Evolutionary conservation across 2,797 vertebrate genomes (phyloP).

Genomic region (Darevskia nairensis): DNA sequence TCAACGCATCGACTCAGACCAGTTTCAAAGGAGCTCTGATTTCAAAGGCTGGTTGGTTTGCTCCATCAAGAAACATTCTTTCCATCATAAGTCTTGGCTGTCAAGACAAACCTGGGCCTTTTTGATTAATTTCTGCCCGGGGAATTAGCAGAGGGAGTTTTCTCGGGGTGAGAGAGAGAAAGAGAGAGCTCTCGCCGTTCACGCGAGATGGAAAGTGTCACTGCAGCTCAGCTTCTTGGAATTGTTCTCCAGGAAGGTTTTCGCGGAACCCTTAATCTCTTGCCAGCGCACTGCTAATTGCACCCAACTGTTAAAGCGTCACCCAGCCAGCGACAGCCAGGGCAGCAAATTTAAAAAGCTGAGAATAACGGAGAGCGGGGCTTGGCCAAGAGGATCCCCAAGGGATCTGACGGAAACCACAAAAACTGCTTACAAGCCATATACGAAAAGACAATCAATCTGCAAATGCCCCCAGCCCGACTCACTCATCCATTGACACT

Average conservation of each 20-base stretch:
- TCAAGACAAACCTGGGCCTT: constrained; percentile 1
- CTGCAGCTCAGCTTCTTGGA: background rate
- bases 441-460: constrained; percentile 57
- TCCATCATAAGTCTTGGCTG: constrained; percentile 58
- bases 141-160: background rate
- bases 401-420: constrained; percentile 64
- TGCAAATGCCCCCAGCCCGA: constrained; percentile 63
- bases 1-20: background rate
- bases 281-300: background rate
- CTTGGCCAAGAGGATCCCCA: constrained; percentile 53
- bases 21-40: constrained; percentile 25
- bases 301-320: constrained; percentile 28
- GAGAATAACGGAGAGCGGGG: constrained; percentile 58
- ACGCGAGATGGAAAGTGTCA: constrained; percentile 1
- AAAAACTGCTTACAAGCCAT: constrained; percentile 62
- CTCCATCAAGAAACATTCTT: constrained; percentile 23
- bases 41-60: constrained; percentile 56
- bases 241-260: background rate
- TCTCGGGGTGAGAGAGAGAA: background rate
- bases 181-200: accelerated
- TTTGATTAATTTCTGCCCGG: constrained; percentile 52
- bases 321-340: constrained; percentile 15
- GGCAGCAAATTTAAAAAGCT: background rate
- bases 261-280: background rate
- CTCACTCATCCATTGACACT: constrained; percentile 62